A percentile compares a stretch with the other conserved stretches of the same genome.
Evolutionary conservation across 2,113 vertebrate genomes (phyloP).

Genomic region (Sprattus sprattus): DNA sequence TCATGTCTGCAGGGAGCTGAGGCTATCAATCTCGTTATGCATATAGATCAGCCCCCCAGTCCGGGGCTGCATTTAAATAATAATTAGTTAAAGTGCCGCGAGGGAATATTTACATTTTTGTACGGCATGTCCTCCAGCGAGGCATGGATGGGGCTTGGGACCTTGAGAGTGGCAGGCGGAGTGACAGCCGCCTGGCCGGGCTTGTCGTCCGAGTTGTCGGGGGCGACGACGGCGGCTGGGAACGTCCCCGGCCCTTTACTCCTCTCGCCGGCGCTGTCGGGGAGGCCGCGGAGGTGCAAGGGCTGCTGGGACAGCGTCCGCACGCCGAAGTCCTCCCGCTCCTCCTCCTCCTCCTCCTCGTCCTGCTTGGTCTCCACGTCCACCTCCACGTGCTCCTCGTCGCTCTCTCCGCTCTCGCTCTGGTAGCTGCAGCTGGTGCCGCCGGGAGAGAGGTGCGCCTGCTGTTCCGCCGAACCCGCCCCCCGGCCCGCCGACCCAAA

Average conservation of each 20-base stretch:
- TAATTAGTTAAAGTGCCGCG: conserved; percentile 76
- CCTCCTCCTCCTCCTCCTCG: conserved; percentile 88
- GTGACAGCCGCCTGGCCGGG: conserved; percentile 65
- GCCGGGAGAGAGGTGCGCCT: conserved; percentile 76
- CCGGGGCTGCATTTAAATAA: conserved; percentile 77
- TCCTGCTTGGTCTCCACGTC: conserved; percentile 90
- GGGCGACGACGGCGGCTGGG: conserved; percentile 53
- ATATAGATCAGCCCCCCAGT: conserved; percentile 73
- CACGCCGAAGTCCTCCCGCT: conserved; percentile 69
- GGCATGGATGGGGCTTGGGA: conserved; percentile 73
- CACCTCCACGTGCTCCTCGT: conserved; percentile 86
- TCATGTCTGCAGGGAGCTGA: conserved; percentile 76
- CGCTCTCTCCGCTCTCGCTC: conserved; percentile 80
- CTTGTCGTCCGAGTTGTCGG: conserved; percentile 74
- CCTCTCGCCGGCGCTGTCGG: conserved; percentile 66
- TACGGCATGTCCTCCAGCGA: conserved; percentile 84
- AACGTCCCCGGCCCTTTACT: conserved; percentile 73
- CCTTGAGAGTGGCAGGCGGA: conserved; percentile 67
- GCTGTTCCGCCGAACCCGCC: conserved; percentile 48
- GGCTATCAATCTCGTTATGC: conserved; percentile 76
- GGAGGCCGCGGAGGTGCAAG: conserved; percentile 64
- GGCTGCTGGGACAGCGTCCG: conserved; percentile 62
- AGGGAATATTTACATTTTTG: conserved; percentile 95
- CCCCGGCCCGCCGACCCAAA: conserved; percentile 44
- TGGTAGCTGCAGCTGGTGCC: conserved; percentile 87